These are phyloP conservation scores for Coracias cyanogaster DNA, from an alignment of 2,797 vertebrate species.

Conservation along the genomic window DNA sequence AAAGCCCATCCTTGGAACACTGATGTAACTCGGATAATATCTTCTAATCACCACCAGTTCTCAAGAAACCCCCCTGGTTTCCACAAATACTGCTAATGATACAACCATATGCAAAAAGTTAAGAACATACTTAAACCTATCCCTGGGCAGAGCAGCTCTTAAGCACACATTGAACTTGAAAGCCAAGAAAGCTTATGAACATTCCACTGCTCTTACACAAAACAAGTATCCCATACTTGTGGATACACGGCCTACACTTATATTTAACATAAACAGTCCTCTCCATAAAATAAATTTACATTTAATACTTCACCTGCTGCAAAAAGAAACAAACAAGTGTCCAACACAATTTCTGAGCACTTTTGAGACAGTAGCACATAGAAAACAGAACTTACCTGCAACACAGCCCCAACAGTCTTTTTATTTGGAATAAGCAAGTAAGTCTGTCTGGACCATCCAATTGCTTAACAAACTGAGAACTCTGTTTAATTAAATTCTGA, in stretches of 20 bases:
- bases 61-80: neutral
- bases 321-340: neutral
- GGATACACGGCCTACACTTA: accelerated
- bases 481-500: slow-evolving; percentile 94
- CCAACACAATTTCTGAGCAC: neutral
- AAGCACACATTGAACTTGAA: neutral
- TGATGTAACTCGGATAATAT: neutral
- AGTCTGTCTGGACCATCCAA: slow-evolving; percentile 89
- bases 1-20: neutral
- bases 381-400: slow-evolving; percentile 78
- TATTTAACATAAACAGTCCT: neutral
- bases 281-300: neutral
- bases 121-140: neutral
- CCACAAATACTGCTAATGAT: neutral
- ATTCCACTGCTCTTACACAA: accelerated
- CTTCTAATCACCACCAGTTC: neutral
- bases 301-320: neutral
- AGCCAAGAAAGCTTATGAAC: neutral
- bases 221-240: neutral
- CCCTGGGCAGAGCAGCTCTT: neutral
- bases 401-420: slow-evolving; percentile 91
- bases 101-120: neutral
- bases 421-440: slow-evolving; percentile 96
- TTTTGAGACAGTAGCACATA: neutral
- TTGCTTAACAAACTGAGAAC: slow-evolving; percentile 90